Base-by-base conservation (phyloP, 2,888 invertebrate species). In the Leptinotarsa tumamoca region DNA sequence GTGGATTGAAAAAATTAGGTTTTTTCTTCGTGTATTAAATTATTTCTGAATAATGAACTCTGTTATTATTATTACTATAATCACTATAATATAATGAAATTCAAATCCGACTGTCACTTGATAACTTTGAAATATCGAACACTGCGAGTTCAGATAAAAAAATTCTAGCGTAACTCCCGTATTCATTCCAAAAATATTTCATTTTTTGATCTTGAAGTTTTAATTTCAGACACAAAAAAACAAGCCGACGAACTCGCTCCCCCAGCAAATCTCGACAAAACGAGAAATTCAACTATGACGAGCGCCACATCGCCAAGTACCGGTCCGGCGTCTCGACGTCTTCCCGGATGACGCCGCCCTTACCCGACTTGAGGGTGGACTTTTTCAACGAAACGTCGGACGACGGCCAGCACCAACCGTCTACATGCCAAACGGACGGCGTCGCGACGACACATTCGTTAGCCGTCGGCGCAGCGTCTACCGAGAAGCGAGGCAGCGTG, bases 341-440 rank as follows among this genome's bases (percentile, higher is more conserved):
- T 68, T 81, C 87, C 21, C 82, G 87, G 82, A 91, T 92, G 87
- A 92, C 92, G 76, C 91, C 92, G 51, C 91, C 92, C 68, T 88
- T 92, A 77, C 92, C 92, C 63, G 92, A 92, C 86, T 87, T 93
- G 75, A 89, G 92, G 78, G 89, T 92, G 15, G 92, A 93, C 83
- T 92, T 92, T 86, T 92, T 92, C 87, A 90, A 90, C 88, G 92
- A 90, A 86, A 83, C 84, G 77, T 73, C 73, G 73, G 80, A 76
- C 77, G 74, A 67, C 51, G 73, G 73, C n/a, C 78, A 73, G 43
- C 72, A 75, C 15, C 73, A 67, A 71, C 80, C 82, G 80, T 77
- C 78, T 78, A 77, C 80, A 76, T 80, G 77, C 43, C 79, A 73
- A 67, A 70, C 70, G 73, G 78, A 78, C n/a, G 76, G 75, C 70